phyloP scores from a whole-genome alignment of 2,888 invertebrate genomes.

The Tenthredo mesomela region DNA sequence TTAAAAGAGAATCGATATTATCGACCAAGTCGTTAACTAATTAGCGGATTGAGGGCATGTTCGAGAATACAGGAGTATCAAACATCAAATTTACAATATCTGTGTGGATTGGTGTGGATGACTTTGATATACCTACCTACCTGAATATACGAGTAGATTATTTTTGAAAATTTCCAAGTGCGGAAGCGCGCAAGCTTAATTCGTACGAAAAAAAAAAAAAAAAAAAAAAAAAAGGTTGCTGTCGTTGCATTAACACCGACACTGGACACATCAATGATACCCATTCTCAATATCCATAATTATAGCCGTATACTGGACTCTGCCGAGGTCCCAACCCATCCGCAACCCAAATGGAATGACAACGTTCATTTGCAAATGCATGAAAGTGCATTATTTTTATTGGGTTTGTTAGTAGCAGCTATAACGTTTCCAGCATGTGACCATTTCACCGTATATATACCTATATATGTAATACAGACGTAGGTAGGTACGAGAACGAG shows the following conservation, averaged over 20 bases:
- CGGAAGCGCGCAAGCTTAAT: slow-evolving; percentile 39
- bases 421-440: slow-evolving; percentile 10
- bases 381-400: slow-evolving; percentile 73
- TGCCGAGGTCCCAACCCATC: slow-evolving; percentile 50
- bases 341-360: slow-evolving; percentile 68
- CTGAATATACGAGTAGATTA: slow-evolving; percentile 62
- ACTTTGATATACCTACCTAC: not conserved
- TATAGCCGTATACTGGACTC: slow-evolving; percentile 60
- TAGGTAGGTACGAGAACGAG: not conserved
- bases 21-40: slow-evolving; percentile 42
- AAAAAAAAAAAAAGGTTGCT: not conserved
- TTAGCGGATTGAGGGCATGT: slow-evolving; percentile 49
- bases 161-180: slow-evolving; percentile 60
- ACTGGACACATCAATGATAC: slow-evolving; percentile 68
- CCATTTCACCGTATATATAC: not conserved
- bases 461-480: not conserved
- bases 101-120: not conserved
- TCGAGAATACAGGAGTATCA: slow-evolving; percentile 35
- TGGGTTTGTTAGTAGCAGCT: slow-evolving; percentile 66
- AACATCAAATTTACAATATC: slow-evolving; percentile 36
- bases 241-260: slow-evolving; percentile 67
- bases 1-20: slow-evolving; percentile 37
- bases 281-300: slow-evolving; percentile 75
- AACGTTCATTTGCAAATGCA: slow-evolving; percentile 74
- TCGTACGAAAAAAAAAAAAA: not conserved